Evolutionary conservation across 2,888 invertebrate genomes (phyloP).

Genomic region (Melieria omissa): DNA sequence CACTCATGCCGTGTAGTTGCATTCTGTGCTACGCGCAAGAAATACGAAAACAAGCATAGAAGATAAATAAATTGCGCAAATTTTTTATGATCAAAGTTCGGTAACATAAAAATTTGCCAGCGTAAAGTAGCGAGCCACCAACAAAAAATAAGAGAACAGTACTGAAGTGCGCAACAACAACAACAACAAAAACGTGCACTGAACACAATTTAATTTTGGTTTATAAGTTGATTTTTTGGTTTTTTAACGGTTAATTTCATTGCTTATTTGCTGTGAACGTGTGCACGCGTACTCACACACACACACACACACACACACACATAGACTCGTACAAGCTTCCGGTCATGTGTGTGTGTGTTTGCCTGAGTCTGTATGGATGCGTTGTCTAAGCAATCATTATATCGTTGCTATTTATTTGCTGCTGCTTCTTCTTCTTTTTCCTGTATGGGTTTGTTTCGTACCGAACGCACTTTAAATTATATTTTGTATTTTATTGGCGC

Average conservation of each 20-base stretch:
- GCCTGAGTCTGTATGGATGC: background rate
- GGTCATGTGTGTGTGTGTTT: background rate
- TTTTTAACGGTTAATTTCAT: constrained; percentile 22
- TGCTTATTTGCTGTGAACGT: constrained; percentile 7
- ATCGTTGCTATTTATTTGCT: background rate
- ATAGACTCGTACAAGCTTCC: background rate
- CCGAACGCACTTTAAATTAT: background rate
- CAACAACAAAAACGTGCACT: background rate
- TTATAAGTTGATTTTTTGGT: constrained; percentile 22
- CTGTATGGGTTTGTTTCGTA: background rate
- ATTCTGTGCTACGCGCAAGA: too few species aligned
- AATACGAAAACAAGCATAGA: background rate
- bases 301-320: background rate
- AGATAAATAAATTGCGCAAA: constrained; percentile 35
- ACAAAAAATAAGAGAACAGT: too few species aligned
- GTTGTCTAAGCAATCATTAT: background rate
- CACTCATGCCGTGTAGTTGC: too few species aligned
- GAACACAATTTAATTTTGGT: constrained; percentile 23
- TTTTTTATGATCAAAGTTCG: constrained; percentile 34
- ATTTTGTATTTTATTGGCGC: constrained; percentile 8
- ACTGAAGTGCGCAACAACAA: too few species aligned
- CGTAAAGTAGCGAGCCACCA: too few species aligned
- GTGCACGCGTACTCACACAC: background rate
- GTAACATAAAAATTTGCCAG: constrained; percentile 20
- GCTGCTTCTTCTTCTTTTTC: background rate